Conservation (phyloP, 2,888 invertebrate species). For the Bimastos eiseni region DNA sequence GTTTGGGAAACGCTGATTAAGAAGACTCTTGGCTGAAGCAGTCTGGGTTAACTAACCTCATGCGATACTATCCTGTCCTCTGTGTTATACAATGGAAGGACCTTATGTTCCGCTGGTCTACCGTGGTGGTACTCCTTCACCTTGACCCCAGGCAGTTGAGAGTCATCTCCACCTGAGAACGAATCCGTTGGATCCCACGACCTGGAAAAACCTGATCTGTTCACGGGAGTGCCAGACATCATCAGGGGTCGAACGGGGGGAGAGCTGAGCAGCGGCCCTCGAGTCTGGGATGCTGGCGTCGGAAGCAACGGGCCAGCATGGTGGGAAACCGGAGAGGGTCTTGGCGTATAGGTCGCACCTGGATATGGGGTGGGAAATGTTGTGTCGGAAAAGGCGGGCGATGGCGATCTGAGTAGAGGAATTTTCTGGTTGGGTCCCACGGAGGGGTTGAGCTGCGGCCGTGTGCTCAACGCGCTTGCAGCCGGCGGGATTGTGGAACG, state of each 20-base stretch:
- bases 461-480: background rate
- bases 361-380: background rate
- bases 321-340: background rate
- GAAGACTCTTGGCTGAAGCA: too few relatives aligned
- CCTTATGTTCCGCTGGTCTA: background rate
- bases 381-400: background rate
- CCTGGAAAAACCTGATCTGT: background rate
- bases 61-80: background rate
- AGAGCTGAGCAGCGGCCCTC: background rate
- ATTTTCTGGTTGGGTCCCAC: background rate
- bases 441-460: background rate
- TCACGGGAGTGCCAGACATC: background rate
- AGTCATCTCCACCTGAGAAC: background rate
- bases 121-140: background rate
- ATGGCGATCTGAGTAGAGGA: background rate
- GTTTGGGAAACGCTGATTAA: too few relatives aligned
- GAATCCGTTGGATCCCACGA: background rate
- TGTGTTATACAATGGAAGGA: background rate
- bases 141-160: background rate
- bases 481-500: background rate
- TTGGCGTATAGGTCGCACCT: background rate
- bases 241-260: background rate
- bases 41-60: background rate
- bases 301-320: background rate
- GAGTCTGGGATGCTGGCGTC: background rate